A percentile compares a stretch with the other conserved stretches of the same genome.
These are phyloP conservation scores for Oryzaephilus surinamensis DNA, from an alignment of 1,140 invertebrate genomes.

Conservation along the genomic window DNA sequence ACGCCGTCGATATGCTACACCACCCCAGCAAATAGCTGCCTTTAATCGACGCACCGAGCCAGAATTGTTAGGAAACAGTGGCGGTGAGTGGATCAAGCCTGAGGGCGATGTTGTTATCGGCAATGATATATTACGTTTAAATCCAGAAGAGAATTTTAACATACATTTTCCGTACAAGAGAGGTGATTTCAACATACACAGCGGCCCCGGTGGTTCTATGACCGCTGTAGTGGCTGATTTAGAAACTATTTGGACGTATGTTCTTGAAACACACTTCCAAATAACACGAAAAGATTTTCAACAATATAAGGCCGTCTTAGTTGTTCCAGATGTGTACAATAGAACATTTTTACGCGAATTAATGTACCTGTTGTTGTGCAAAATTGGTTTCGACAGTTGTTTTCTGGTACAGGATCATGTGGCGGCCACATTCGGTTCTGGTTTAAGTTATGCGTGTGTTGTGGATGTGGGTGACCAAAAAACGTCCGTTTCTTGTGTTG, in stretches of 20 bases:
- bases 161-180: conserved; percentile 81
- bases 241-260: conserved; percentile 77
- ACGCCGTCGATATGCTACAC: conserved; percentile 66
- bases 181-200: conserved; percentile 79
- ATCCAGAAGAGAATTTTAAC: conserved; percentile 65
- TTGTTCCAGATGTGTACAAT: conserved; percentile 88
- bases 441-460: conserved; percentile 84
- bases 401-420: conserved; percentile 86
- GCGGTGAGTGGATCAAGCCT: conserved; percentile 49
- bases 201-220: conserved; percentile 71
- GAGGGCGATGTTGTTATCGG: conserved; percentile 53
- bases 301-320: conserved; percentile 74
- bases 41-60: conserved; percentile 69
- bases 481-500: conserved; percentile 89
- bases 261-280: conserved; percentile 62
- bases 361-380: conserved; percentile 66
- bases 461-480: conserved; percentile 94
- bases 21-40: conserved; percentile 75
- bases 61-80: conserved; percentile 45
- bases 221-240: conserved; percentile 73
- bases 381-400: conserved; percentile 81
- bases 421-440: conserved; percentile 88
- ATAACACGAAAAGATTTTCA: conserved; percentile 67
- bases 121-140: conserved; percentile 41
- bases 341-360: conserved; percentile 78